Base-by-base conservation (phyloP, 2,888 invertebrate species). In the Ernsta delagoae region DNA sequence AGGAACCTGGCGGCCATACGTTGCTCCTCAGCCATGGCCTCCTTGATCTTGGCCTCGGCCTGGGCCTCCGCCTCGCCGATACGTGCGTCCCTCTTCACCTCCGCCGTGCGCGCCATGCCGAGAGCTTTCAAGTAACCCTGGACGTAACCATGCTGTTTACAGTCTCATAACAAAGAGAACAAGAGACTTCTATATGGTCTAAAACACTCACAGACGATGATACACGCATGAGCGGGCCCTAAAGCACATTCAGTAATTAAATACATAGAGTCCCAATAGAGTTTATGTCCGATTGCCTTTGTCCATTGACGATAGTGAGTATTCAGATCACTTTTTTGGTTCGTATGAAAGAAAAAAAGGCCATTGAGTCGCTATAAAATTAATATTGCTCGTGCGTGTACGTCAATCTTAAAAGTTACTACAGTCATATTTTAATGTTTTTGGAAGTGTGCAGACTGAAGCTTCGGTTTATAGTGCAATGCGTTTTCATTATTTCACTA, bases 21-120 rank as follows among this genome's bases (percentile, higher is more conserved):
- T 85, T 98, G 98, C 87, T 99, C 98, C 85, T 99, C 99, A 0
- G 99, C 99, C 83, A 98, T 96, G 0, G 99, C 99, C 89, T 99
- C 98, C 83, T 98, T 97, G 78, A 98, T 98, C 80, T 96, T 96
- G 0, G 99, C 97, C 83, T 99, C 99, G 66, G 97, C 96, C 65
- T 97, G 96, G 0, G 99, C 99, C 85, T 99, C 98, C 0, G 99
- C 99, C 85, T 99, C 99, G 9, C 99, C 99, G 76, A 99, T 99
- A 70, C 98, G 95, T 0, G 99, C 99, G 86, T 99, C 99, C 62
- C 99, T 94, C 83, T 98, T 98, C 9, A 98, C 98, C 84, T 98
- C 98, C 0, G 98, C 98, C 0, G 98, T 98, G 75, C 98, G 95
- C 2, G 98, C 98, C 98, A 98, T 97, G 72, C 98, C 99, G 79